Evolutionary conservation across 2,797 vertebrate species (phyloP).

Genomic region (Falco naumanni): DNA sequence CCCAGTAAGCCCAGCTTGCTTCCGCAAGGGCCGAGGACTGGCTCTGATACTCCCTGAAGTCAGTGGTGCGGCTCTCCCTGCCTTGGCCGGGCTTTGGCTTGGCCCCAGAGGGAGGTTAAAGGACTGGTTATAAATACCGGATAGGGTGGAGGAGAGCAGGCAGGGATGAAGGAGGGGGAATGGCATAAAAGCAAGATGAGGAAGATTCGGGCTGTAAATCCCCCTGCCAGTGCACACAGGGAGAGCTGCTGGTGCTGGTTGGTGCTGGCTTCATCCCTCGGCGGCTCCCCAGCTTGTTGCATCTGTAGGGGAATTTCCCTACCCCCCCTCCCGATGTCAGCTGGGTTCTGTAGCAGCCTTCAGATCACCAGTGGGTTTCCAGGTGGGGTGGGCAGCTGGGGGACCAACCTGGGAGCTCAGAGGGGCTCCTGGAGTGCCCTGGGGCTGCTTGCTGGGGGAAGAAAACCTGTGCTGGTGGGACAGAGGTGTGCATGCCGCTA

Average conservation of each 20-base stretch:
- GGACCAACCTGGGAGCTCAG: accelerated
- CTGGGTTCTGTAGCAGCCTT: neutral
- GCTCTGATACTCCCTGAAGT: neutral
- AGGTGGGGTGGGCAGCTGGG: neutral
- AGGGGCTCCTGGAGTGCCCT: neutral
- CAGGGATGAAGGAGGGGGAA: neutral
- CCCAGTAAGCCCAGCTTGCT: neutral
- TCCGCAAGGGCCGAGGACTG: neutral
- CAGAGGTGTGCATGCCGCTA: neutral
- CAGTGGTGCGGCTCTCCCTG: neutral
- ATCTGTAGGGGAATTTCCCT: accelerated
- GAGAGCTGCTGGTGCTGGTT: neutral
- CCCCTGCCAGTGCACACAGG: accelerated
- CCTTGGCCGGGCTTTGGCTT: neutral
- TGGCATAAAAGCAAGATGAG: neutral
- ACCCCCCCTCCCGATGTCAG: neutral
- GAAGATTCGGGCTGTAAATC: neutral
- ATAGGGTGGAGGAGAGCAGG: neutral
- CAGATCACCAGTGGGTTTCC: neutral
- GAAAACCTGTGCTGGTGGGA: neutral
- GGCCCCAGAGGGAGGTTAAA: neutral
- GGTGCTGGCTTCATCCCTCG: neutral
- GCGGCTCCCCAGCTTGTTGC: accelerated
- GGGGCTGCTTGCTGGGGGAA: neutral
- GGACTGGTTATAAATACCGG: neutral